phyloP scores from a whole-genome alignment of 2,113 vertebrate genomes.

The Sinocyclocheilus maitianheensis region DNA sequence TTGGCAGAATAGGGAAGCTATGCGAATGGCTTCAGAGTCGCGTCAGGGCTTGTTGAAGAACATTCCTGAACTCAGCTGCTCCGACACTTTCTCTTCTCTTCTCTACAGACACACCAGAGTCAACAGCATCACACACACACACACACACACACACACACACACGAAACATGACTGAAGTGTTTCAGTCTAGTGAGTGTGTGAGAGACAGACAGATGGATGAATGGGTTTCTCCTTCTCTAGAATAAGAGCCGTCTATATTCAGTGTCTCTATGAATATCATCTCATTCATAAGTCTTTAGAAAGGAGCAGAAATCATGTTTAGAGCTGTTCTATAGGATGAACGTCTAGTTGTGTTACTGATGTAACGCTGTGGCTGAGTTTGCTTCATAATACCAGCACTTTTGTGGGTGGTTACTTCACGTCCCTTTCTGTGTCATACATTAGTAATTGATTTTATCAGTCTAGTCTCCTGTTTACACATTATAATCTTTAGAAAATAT shows the following conservation, averaged over 20 bases:
- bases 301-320: not conserved
- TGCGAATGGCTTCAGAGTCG: slow-evolving; percentile 18
- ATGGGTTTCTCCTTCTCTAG: not conserved
- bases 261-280: not conserved
- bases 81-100: slow-evolving; percentile 31
- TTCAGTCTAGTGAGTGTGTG: too few species aligned
- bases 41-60: slow-evolving; percentile 57
- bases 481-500: not conserved
- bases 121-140: not conserved
- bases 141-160: not conserved
- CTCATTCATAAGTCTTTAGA: not conserved
- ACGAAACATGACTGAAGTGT: too few species aligned
- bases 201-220: not conserved
- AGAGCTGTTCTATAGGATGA: not conserved
- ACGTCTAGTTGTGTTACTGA: not conserved
- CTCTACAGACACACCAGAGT: slow-evolving; percentile 1
- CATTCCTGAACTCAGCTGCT: slow-evolving; percentile 61
- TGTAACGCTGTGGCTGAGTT: not conserved
- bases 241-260: too few species aligned
- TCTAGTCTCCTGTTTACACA: not conserved
- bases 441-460: not conserved
- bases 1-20: slow-evolving; percentile 14
- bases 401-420: not conserved
- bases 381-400: not conserved
- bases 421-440: not conserved